Evolutionary conservation across 2,113 vertebrate genomes (phyloP).

Genomic region (Ptyas mucosa): DNA sequence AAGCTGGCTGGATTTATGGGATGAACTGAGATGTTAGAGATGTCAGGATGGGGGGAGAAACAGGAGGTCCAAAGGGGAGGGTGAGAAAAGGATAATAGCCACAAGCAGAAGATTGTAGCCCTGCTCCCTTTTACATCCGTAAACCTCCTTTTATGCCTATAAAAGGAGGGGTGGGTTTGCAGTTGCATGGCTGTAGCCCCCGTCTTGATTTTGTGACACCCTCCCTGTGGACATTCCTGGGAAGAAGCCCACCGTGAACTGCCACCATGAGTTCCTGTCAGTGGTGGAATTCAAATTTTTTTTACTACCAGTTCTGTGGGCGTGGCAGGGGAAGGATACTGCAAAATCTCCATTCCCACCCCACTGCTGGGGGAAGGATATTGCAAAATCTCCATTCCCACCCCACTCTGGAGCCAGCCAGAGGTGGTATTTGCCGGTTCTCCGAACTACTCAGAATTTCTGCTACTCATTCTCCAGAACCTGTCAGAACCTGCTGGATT

Average conservation of each 20-base stretch:
- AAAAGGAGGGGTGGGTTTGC: neutral
- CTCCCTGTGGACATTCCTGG: neutral
- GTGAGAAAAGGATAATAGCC: neutral
- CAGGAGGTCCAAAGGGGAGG: neutral
- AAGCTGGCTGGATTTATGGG: neutral
- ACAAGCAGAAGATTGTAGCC: neutral
- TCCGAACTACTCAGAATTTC: no score
- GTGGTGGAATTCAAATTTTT: no score
- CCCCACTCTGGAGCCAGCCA: no score
- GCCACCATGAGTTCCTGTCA: neutral
- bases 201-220: neutral
- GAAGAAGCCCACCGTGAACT: neutral
- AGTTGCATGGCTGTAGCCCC: neutral
- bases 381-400: no score
- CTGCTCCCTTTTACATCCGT: neutral
- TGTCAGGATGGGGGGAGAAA: neutral
- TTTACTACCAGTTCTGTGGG: no score
- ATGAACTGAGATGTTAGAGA: neutral
- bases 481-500: no score
- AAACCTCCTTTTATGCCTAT: neutral
- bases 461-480: no score
- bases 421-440: no score
- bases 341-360: no score
- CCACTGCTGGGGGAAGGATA: no score
- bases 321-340: no score